phyloP scores from a whole-genome alignment of 2,888 invertebrate species.

The Pseudanteris insignis region DNA sequence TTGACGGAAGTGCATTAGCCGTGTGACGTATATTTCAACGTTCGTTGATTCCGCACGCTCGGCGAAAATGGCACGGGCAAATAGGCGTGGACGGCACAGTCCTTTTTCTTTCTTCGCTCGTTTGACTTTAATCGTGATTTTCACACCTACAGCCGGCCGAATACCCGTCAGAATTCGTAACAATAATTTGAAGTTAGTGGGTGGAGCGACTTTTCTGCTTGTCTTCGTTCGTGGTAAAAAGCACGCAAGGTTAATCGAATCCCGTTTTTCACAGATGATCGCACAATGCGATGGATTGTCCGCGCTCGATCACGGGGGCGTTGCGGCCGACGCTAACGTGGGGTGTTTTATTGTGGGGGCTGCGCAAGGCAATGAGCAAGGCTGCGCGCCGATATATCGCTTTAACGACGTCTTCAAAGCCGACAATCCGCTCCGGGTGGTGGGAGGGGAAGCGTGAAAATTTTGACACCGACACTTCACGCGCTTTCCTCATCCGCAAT shows the following conservation, averaged over 20 bases:
- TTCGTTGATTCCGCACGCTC: no score
- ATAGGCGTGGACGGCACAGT: no score
- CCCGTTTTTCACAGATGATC: constrained; percentile 55
- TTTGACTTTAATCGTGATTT: constrained; percentile 28
- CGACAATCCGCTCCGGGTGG: constrained; percentile 11
- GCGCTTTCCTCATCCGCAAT: constrained; percentile 7
- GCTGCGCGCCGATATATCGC: constrained; percentile 11
- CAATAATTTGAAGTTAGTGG: constrained; percentile 45
- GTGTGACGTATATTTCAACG: no score
- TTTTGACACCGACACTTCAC: constrained; percentile 1
- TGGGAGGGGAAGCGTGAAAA: constrained; percentile 19
- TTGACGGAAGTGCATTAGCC: no score
- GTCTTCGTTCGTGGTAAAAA: constrained; percentile 48
- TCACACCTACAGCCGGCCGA: constrained; percentile 47
- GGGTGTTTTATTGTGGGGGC: constrained; percentile 65
- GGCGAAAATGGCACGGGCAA: no score
- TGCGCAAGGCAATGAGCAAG: constrained; percentile 44
- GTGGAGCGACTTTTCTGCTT: constrained; percentile 46
- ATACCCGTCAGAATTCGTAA: constrained; percentile 38
- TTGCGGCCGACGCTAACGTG: constrained; percentile 45
- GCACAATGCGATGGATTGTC: constrained; percentile 59
- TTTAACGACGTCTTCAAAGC: constrained; percentile 25
- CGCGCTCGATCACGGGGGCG: constrained; percentile 44
- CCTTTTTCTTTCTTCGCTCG: no score
- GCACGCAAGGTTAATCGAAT: constrained; percentile 64